Conservation (phyloP, 2,888 invertebrate species). For the Lepidonotus clava region DNA sequence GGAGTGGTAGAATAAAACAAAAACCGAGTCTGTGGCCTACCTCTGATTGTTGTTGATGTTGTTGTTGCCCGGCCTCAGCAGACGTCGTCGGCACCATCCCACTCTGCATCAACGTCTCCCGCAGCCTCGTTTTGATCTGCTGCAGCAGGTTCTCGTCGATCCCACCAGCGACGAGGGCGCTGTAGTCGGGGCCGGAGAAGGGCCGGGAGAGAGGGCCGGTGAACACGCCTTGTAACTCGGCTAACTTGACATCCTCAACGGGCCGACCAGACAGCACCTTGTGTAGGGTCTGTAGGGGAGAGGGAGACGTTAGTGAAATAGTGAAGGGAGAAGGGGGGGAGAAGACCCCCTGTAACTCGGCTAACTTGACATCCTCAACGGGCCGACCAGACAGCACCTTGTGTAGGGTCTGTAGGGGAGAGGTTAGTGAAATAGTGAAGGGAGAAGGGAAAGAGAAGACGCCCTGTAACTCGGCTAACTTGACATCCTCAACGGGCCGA, state of each 20-base stretch:
- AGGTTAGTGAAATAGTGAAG: too few species aligned
- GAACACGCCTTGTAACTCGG: constrained; percentile 34
- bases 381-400: too few species aligned
- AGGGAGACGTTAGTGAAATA: neutral
- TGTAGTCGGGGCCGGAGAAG: neutral
- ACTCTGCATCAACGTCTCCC: neutral
- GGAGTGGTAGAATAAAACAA: too few species aligned
- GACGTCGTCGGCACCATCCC: constrained; percentile 6
- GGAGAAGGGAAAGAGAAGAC: too few species aligned
- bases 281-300: constrained; percentile 68
- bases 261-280: constrained; percentile 66
- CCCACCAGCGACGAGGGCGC: neutral
- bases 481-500: too few species aligned
- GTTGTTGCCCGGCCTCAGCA: too few species aligned
- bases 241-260: constrained; percentile 68
- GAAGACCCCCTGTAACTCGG: too few species aligned
- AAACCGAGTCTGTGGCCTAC: too few species aligned
- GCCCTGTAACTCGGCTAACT: too few species aligned
- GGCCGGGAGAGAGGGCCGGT: neutral
- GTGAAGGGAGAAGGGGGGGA: too few species aligned
- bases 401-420: neutral
- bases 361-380: too few species aligned
- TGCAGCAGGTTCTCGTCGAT: neutral
- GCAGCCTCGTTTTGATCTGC: constrained; percentile 21
- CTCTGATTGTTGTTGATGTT: neutral